Percentiles rank a stretch among this genome's conserved stretches.
Conservation (phyloP, 30 jellyfish, hydroid and myxozoan genomes). For the Aurelia sp. region DNA sequence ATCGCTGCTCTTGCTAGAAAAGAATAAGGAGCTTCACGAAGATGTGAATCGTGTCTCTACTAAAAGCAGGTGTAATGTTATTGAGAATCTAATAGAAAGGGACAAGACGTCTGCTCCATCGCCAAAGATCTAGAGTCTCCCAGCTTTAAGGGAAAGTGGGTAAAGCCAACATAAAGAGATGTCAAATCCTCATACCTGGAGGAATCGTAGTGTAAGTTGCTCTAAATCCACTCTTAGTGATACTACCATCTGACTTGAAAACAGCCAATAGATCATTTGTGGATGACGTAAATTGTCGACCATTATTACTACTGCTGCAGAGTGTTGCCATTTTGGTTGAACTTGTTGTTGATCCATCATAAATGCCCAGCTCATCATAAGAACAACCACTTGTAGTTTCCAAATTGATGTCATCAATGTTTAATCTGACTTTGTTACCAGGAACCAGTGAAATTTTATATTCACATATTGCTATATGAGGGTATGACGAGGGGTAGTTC, state of each 20-base stretch:
- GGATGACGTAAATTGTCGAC: not conserved
- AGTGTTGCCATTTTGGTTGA: not conserved
- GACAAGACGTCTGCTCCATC: too few species aligned
- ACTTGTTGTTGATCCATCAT: not conserved
- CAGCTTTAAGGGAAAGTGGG: too few species aligned
- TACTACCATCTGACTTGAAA: slow-evolving; percentile 1
- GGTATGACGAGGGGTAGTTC: not conserved
- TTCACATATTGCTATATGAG: not conserved
- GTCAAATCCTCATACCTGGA: too few species aligned
- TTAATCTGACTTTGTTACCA: not conserved
- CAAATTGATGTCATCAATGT: not conserved
- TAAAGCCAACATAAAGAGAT: too few species aligned
- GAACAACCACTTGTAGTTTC: not conserved
- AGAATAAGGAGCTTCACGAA: too few species aligned
- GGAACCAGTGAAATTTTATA: not conserved
- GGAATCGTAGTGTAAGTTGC: not conserved
- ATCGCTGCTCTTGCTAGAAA: too few species aligned
- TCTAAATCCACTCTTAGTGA: not conserved
- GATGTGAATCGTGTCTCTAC: too few species aligned
- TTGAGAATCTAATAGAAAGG: too few species aligned
- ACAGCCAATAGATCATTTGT: not conserved
- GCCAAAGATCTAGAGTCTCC: too few species aligned
- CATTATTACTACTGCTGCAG: not conserved
- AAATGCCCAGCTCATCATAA: not conserved
- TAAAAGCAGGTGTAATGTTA: too few species aligned